These are phyloP conservation scores for Chrysomela aeneicollis DNA, from an alignment of 2,888 invertebrate genomes.

Conservation along the genomic window DNA sequence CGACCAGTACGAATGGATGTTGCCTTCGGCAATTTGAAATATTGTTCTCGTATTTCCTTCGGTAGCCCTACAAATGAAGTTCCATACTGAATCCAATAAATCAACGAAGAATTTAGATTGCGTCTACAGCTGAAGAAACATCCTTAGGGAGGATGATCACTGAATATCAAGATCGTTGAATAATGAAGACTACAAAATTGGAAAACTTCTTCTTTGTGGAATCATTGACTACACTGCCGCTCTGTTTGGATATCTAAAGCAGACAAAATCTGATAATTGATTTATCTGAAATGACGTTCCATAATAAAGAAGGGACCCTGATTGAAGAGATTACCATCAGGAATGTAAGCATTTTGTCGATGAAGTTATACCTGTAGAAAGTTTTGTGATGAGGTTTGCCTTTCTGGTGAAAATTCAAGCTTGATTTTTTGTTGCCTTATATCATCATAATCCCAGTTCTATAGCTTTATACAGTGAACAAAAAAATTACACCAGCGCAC, in stretches of 20 bases:
- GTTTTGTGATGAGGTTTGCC: no score
- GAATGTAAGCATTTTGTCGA: no score
- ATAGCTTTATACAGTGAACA: no score
- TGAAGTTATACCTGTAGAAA: no score
- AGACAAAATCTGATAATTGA: no score
- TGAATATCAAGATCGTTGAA: neutral
- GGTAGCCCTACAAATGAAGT: neutral
- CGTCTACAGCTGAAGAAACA: neutral
- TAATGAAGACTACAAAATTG: neutral
- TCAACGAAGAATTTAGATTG: neutral
- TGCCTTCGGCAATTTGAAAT: conserved; percentile 4
- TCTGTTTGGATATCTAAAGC: neutral
- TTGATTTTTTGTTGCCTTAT: no score
- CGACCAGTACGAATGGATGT: neutral
- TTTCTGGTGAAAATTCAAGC: no score
- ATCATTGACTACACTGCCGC: neutral
- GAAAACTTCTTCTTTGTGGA: neutral
- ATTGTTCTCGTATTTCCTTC: conserved; percentile 5
- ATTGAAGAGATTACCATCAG: no score
- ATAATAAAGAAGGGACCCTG: no score
- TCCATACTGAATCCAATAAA: neutral
- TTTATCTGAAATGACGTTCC: no score
- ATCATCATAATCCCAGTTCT: no score
- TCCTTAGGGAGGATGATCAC: neutral
- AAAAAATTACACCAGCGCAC: no score